Base-by-base conservation (phyloP, 2,797 vertebrate genomes). In the Sebastes iracundus region DNA sequence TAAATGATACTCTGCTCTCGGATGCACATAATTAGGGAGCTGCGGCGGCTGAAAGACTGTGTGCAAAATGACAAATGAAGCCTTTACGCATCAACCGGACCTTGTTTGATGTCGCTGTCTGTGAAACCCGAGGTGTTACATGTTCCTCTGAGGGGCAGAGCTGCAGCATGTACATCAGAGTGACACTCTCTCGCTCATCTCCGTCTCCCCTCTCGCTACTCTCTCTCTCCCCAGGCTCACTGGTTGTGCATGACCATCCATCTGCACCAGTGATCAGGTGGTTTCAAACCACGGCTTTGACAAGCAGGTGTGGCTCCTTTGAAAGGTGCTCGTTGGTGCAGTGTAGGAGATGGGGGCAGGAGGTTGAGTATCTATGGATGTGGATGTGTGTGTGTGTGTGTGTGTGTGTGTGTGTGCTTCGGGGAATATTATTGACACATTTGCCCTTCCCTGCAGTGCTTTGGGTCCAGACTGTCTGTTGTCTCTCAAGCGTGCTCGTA, bases 261-360 rank as follows among this genome's bases (percentile, higher is more conserved):
- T 93, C 91, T 94, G 93, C 94, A 94, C 92, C 93, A 87, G 46
- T 92, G 93, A 91, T 85, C 91, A 82, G 83, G 67, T 81, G 81
- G 82, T 85, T 90, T 85, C 81, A 79, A 80, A 78, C 85, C 72
- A 46, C 2, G 28, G 72, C 87, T 81, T 73, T 90, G 90, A 93
- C 92, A 92, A 84, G 88, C 87, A 88, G 88, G 86, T 85, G 82
- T 71, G 86, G 61, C 59, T 82, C 74, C 46, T 85, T 61, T 88
- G 72, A 90, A 89, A 93, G 84, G 82, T 79, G 81, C 83, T 82
- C 79, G 90, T 86, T 66, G 75, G 65, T 91, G 87, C 88, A 78
- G 77, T 42, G 75, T 73, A 58, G 78, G 67, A 86, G 85, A 84
- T 33, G 69, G 53, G 33, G 71, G 68, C 78, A 68, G 60, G 73